Conservation (phyloP, 2,888 invertebrate species). For the Teinopalpus imperialis region DNA sequence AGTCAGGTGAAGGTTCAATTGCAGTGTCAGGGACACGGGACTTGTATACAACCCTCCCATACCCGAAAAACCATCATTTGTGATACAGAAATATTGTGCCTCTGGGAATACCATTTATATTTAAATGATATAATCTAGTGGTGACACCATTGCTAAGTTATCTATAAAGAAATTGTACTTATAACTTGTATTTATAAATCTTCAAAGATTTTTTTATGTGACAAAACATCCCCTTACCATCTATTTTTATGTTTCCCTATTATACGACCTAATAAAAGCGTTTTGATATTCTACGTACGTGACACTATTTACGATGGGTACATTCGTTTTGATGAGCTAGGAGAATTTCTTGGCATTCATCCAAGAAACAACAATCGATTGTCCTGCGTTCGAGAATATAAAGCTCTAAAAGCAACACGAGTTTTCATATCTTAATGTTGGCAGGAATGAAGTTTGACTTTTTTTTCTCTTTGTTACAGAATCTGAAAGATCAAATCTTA, state of each 20-base stretch:
- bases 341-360: constrained; percentile 44
- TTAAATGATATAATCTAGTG: too few species aligned
- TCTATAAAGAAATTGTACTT: too few species aligned
- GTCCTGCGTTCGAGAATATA: constrained; percentile 28
- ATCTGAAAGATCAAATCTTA: constrained; percentile 95
- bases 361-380: constrained; percentile 56
- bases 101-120: too few species aligned
- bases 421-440: constrained; percentile 14
- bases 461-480: constrained; percentile 84
- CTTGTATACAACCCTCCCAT: too few species aligned
- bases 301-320: constrained; percentile 39
- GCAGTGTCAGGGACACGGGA: too few species aligned
- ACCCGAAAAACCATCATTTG: too few species aligned
- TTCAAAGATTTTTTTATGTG: too few species aligned
- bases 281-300: constrained; percentile 34
- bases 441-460: constrained; percentile 16
- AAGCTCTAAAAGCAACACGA: constrained; percentile 10
- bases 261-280: constrained; percentile 24
- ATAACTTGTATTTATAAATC: too few species aligned
- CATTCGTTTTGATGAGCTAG: constrained; percentile 51
- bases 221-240: constrained; percentile 1
- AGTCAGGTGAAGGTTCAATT: too few species aligned
- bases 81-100: too few species aligned
- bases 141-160: too few species aligned
- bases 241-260: constrained; percentile 18